Evolutionary conservation across 2,113 vertebrate species (phyloP), one percentile per base, ranked within the genome.

Genomic region (Sceloporus undulatus): DNA sequence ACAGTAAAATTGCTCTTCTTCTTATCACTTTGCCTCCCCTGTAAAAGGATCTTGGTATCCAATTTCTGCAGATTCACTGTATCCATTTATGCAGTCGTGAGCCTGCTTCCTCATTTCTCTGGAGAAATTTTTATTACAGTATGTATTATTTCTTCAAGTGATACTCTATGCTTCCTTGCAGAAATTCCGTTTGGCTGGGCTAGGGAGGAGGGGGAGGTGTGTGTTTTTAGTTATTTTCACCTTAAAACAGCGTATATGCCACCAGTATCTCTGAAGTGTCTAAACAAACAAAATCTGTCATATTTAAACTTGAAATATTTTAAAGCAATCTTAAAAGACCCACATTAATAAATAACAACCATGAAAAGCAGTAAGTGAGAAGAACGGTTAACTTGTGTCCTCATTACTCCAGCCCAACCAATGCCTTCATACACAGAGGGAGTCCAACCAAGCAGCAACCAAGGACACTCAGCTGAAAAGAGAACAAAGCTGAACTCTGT

Each of bases 11-110:
- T 66, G 25, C 0, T 27, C 16, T 27, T 88, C 86, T 29, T 88
- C 78, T 89, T 87, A 62, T 89, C 85, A 91, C 87, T 74, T 19
- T 16, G 0, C 4, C 89, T 88, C 52, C n/a, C 6, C 13, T 56
- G 29, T 4, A 84, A 42, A 66, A 38, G 34, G 4, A 1, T 6
- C n/a, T 75, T 76, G 5, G 2, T 40, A 23, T 65, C 27, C 34
- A 48, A 66, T 82, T 66, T 16, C 79, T 23, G 29, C 59, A 80
- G 19, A 77, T 8, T 85, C 9, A 19, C 16, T 14, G 25, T 9
- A 27, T 25, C 10, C 42, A 29, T 48, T 59, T 89, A 42, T n/a
- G 82, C 13, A 54, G 3, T 21, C 86, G 13, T 23, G n/a, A 62
- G 11, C 59, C 59, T 87, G 62, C 5, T 79, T 85, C 0, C 0